Percentiles rank a stretch among this genome's conserved stretches.
These are phyloP conservation scores for Cebus imitator DNA, from an alignment of 2,113 vertebrate genomes.

Conservation along the genomic window DNA sequence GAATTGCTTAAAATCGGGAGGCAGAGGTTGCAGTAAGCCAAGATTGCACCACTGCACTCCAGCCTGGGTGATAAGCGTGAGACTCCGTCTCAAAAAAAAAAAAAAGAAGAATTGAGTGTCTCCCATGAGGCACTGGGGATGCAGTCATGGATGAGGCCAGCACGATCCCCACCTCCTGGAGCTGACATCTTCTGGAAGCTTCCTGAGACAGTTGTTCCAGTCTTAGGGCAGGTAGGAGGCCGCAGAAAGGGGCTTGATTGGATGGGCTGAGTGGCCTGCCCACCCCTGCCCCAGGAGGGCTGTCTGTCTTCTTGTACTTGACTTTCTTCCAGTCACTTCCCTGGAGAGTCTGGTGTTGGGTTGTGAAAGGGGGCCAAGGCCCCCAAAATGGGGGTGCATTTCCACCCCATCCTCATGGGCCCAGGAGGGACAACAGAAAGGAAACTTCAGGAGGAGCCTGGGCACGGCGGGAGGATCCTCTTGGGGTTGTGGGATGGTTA, in stretches of 20 bases:
- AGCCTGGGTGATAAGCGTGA: too few species aligned
- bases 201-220: not conserved
- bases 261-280: not conserved
- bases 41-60: too few species aligned
- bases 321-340: not conserved
- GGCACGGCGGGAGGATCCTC: not conserved
- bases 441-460: not conserved
- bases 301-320: not conserved
- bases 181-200: conserved; percentile 15
- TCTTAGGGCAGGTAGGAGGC: not conserved
- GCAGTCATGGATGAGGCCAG: not conserved
- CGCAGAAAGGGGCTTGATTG: not conserved
- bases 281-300: not conserved
- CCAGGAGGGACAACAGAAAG: not conserved
- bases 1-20: too few species aligned
- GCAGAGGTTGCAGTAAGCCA: too few species aligned
- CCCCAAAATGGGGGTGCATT: not conserved
- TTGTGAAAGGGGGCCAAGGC: not conserved
- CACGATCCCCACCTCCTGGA: not conserved
- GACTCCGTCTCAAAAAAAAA: too few species aligned
- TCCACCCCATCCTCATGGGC: not conserved
- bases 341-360: not conserved
- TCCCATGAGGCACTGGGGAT: not conserved
- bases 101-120: not conserved
- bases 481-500: not conserved